Percentiles rank a stretch among this genome's conserved stretches.
These are phyloP conservation scores for Petrocephalus sullivani DNA, from an alignment of 2,797 vertebrate genomes.

Conservation along the genomic window DNA sequence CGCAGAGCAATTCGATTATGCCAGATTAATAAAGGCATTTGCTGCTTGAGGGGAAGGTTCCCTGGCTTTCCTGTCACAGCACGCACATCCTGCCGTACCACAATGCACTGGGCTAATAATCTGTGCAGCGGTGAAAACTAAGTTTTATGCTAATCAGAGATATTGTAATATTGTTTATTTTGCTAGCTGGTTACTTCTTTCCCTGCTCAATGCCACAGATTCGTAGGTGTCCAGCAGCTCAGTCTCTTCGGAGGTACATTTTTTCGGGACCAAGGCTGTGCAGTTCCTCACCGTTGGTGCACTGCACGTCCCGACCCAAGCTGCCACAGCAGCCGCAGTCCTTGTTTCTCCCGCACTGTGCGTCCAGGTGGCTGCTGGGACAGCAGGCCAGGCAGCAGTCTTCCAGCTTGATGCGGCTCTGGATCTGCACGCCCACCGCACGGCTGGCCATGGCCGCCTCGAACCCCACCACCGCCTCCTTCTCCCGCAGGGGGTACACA, in stretches of 20 bases:
- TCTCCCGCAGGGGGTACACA: slow-evolving; percentile 87
- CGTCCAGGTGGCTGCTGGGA: slow-evolving; percentile 51
- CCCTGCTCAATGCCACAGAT: background rate
- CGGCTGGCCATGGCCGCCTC: slow-evolving; percentile 73
- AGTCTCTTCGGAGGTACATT: background rate
- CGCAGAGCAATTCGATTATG: slow-evolving; percentile 18
- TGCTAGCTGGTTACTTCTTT: background rate
- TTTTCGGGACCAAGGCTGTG: background rate
- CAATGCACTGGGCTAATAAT: slow-evolving; percentile 5
- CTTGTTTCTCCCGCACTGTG: slow-evolving; percentile 61
- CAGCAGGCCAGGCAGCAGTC: slow-evolving; percentile 77
- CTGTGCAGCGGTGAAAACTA: background rate
- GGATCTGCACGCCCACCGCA: slow-evolving; percentile 76
- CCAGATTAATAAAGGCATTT: slow-evolving; percentile 26
- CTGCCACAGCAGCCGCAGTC: slow-evolving; percentile 64
- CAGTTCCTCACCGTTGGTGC: slow-evolving; percentile 68
- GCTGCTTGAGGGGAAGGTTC: background rate
- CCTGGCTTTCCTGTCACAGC: background rate
- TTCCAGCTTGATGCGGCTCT: slow-evolving; percentile 71
- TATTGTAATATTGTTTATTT: background rate
- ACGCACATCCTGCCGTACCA: background rate
- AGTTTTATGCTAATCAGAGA: background rate
- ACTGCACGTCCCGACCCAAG: slow-evolving; percentile 66
- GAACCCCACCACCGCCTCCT: slow-evolving; percentile 83
- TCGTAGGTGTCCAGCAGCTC: too few species aligned